phyloP scores from a whole-genome alignment of 2,888 invertebrate genomes.

The Sarcophaga caerulescens region DNA sequence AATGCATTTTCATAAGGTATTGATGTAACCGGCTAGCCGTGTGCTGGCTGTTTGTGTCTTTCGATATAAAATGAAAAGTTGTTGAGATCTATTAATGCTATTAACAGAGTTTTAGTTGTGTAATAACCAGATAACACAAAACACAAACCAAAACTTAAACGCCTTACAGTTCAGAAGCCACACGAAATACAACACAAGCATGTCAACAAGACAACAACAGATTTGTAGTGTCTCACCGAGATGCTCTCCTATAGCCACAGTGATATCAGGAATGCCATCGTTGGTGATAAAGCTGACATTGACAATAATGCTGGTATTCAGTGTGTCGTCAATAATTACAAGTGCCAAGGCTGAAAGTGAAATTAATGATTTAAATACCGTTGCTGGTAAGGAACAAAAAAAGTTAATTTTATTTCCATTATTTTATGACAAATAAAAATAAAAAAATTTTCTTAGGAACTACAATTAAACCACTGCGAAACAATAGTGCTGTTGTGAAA shows the following conservation, averaged over 20 bases:
- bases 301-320: constrained; percentile 33
- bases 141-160: constrained; percentile 45
- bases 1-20: constrained; percentile 33
- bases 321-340: constrained; percentile 13
- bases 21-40: constrained; percentile 11
- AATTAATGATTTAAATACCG: constrained; percentile 50
- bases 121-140: constrained; percentile 65
- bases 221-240: neutral
- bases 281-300: constrained; percentile 12
- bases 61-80: constrained; percentile 35
- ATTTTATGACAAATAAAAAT: neutral
- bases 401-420: neutral
- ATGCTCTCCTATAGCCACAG: neutral
- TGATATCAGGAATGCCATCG: neutral
- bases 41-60: neutral
- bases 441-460: constrained; percentile 8
- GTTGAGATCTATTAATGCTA: constrained; percentile 49
- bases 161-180: neutral
- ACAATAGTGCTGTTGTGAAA: constrained; percentile 4
- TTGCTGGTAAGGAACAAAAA: constrained; percentile 21
- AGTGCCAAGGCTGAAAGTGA: constrained; percentile 50
- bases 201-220: constrained; percentile 12
- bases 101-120: constrained; percentile 63
- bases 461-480: neutral
- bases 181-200: constrained; percentile 22